Evolutionary conservation across 2,888 invertebrate genomes (phyloP), one percentile per base, ranked within the genome.

Genomic region (Noctua comes): DNA sequence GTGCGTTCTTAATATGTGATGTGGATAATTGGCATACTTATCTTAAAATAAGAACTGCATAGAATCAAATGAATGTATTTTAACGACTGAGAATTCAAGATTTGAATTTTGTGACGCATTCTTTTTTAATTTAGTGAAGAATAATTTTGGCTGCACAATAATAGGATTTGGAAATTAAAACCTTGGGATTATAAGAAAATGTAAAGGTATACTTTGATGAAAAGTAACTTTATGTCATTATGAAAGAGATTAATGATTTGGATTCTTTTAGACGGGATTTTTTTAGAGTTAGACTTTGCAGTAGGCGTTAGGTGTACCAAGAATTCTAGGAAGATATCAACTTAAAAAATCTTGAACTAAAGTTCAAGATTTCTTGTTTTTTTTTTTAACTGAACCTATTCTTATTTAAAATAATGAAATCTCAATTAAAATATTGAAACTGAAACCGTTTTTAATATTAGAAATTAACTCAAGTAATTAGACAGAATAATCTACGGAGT

Each of bases 21-120:
- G 94, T 94, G 93, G 96, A 95, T 96, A 96, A 96, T 96, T 96
- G 96, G 95, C 94, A 93, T 94, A 93, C 95, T 95, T 93, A 93
- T 93, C 93, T 94, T 91, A 89, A 94, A 95, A 96, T 96, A 95
- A 93, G 92, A 91, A 91, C 54, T 57, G 43, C 64, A 73, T 76
- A 57, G 31, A 83, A 68, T 76, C 11, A 40, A 86, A 79, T 73
- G 27, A 84, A 65, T 31, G 36, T 48, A 73, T 48, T 51, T 74
- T 73, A 13, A 65, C 21, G 13, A 68, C 48, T 62, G 43, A 62
- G 10, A 65, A 68, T 72, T 65, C 11, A 46, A n/a, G 3, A 31
- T 48, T 77, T 43, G 5, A 2, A 77, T 78, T 83, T 78, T 10
- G 16, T 65, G 11, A 31, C 64, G 16, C 2, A 68, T 7, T 75